A percentile compares a stretch with the other conserved stretches of the same genome.
phyloP scores from a whole-genome alignment of 37 sponge, comb jelly and placozoan species.

The Oopsacas minuta region DNA sequence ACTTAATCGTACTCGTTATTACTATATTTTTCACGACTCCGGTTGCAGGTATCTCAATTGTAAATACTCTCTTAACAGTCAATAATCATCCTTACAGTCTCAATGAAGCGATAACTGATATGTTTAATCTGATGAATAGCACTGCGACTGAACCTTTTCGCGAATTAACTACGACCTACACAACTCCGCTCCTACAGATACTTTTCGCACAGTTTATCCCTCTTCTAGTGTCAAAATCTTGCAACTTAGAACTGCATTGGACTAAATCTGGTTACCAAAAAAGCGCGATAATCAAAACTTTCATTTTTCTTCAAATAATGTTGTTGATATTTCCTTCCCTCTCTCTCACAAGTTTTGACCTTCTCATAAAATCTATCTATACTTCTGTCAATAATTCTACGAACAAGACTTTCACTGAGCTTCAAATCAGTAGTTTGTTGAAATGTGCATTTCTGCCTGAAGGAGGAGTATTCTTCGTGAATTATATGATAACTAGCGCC shows the following conservation, averaged over 20 bases:
- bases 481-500: not conserved
- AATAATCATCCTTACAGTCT: not conserved
- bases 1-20: not conserved
- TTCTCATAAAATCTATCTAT: conserved; percentile 4
- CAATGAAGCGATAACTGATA: conserved; percentile 4
- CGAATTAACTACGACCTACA: not conserved
- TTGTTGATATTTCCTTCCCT: conserved; percentile 1
- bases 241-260: conserved; percentile 6
- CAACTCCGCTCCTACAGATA: not conserved
- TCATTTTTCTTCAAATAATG: conserved; percentile 8
- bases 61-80: not conserved
- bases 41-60: not conserved
- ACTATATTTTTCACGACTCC: conserved; percentile 1
- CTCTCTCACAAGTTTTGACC: not conserved
- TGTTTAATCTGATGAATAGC: conserved; percentile 12
- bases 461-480: not conserved
- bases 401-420: not conserved
- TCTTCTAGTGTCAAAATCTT: conserved; percentile 1
- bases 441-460: conserved; percentile 9
- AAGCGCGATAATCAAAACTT: not conserved
- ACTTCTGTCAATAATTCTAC: not conserved
- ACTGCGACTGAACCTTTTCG: not conserved
- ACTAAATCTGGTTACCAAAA: conserved; percentile 11
- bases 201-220: conserved; percentile 7
- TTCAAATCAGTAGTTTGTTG: not conserved